Conservation (phyloP, 2,113 vertebrate species). For the Eubucco bourcierii region DNA sequence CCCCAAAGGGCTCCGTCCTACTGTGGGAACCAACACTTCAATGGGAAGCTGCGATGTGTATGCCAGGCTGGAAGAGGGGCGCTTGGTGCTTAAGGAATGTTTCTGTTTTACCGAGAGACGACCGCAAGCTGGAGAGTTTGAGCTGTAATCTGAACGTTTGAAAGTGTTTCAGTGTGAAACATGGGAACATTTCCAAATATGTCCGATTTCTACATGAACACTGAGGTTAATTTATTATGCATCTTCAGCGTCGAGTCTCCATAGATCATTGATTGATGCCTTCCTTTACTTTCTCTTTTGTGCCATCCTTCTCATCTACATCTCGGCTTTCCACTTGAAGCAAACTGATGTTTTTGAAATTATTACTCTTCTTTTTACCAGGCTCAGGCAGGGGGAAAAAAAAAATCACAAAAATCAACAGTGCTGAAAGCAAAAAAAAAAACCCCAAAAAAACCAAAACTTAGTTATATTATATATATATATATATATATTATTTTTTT, state of each 20-base stretch:
- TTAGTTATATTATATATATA: not conserved
- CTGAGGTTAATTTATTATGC: not conserved
- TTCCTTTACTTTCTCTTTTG: not conserved
- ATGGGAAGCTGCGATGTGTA: not conserved
- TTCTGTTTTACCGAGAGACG: not conserved
- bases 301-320: not conserved
- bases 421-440: not conserved
- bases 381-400: not conserved
- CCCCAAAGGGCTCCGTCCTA: not conserved
- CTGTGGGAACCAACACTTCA: slow-evolving; percentile 28
- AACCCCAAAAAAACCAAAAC: too few relatives aligned
- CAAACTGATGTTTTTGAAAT: not conserved
- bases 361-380: not conserved
- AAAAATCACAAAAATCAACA: not conserved
- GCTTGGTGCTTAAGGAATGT: not conserved
- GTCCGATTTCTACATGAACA: not conserved
- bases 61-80: not conserved
- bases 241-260: not conserved
- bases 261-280: not conserved
- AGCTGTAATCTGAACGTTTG: not conserved
- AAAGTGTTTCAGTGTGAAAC: not conserved
- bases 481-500: too few relatives aligned
- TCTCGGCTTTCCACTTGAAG: not conserved
- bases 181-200: not conserved
- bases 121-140: not conserved